Base-by-base conservation (phyloP, 2,113 vertebrate genomes). In the Orycteropus afer region DNA sequence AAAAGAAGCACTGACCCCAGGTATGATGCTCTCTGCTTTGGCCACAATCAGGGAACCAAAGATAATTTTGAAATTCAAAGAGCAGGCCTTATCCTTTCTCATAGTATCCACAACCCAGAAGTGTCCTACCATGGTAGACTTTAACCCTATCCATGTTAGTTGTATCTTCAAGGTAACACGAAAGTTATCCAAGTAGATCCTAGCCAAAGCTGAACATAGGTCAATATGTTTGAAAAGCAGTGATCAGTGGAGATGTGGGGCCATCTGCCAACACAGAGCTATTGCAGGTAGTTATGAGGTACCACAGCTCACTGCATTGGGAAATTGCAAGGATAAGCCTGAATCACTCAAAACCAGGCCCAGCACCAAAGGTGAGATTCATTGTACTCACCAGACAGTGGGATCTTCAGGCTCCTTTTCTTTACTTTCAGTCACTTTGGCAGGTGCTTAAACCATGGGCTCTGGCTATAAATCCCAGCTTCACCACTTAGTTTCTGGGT, bases 391-490 rank as follows among this genome's bases (percentile, higher is more conserved):
- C 25, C 4, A 14, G 42, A 32, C 2, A 15, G 3, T 6, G 45
- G 71, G 37, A 42, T 20, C 42, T 25, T 20, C 0, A 1, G 59
- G 8, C 20, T 40, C 51, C 55, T 37, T 49, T 10, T 37, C 61
- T 34, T 34, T 47, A 4, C 22, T 6, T 84, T 14, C n/a, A n/a
- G 29, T 51, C 59, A 25, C 27, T 20, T 7, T 22, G 18, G 40
- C 45, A 22, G 73, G 29, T 32, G 1, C 37, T 84, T 73, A 29
- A n/a, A 74, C 22, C 55, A 3, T 55, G 20, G 11, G n/a, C 42
- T 40, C 57, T 78, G 18, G 57, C 55, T 61, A 0, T 53, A 0
- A 53, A 49, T 29, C 40, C 20, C 2, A 4, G n/a, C 4, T n/a
- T n/a, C n/a, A n/a, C n/a, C n/a, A 27, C 42, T 74, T 86, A 1